Base-by-base conservation (phyloP, 2,888 invertebrate genomes). In the Chrysomela aeneicollis region DNA sequence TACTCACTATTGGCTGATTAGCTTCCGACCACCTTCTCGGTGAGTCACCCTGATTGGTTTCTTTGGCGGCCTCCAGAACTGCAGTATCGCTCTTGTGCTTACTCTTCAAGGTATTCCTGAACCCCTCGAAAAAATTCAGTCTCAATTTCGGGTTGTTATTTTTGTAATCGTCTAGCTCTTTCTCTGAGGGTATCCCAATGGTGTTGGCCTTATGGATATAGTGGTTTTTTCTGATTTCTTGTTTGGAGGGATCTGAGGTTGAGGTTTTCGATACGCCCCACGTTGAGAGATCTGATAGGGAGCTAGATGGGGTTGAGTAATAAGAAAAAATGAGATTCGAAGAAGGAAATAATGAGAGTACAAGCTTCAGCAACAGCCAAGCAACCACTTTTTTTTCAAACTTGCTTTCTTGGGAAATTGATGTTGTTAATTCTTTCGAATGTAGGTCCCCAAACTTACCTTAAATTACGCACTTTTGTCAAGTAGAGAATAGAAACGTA, bases 41-140 rank as follows among this genome's bases (percentile, higher is more conserved):
- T 65, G 79, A 73, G 61, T 80, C 81, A 63, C 74, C 77, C 64
- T 82, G 82, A 62, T 79, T 79, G 63, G 68, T 53, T 22, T 80
- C 80, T 70, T 79, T 79, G 10, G 73, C 71, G 17, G 73, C 65
- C 73, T 87, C 84, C 74, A 87, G 67, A 2, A 76, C 73, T 1
- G 75, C 73, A 6, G 78, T 71, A 63, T 82, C 82, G 65, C 81
- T 82, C 72, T 82, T 82, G 70, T 85, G 85, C 61, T 82, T 82
- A 60, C 83, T 82, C 65, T 86, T 84, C 69, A 89, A 81, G 5
- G 88, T 87, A 79, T 87, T 87, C 70, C 86, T 84, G 79, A 89
- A 87, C 72, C 89, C 89, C 74, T 88, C 88, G 76, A 89, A 86
- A 75, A 88, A 85, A 61, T 76, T 77, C 72, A 76, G 71, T 69